Percentiles rank a stretch among this genome's conserved stretches.
Conservation (phyloP, 2,888 invertebrate genomes). For the Rotaria sp. region DNA sequence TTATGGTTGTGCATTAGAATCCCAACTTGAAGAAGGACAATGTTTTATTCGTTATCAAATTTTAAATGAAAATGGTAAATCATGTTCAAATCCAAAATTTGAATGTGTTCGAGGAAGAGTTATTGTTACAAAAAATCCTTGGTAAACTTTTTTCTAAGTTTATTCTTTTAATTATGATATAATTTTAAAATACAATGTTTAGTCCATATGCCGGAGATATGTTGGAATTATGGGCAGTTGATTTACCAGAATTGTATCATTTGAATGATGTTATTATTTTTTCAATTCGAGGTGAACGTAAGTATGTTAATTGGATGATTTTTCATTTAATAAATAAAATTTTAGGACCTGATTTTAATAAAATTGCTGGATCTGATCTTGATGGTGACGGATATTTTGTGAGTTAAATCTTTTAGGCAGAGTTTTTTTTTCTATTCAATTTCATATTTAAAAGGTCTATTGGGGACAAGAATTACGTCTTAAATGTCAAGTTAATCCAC, state of each 20-base stretch:
- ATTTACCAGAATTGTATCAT: neutral
- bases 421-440: too few relatives aligned
- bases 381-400: conserved; percentile 29
- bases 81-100: neutral
- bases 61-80: neutral
- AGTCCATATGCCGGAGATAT: conserved; percentile 29
- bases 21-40: neutral
- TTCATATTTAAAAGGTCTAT: neutral
- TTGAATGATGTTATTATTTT: conserved; percentile 26
- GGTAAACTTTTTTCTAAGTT: neutral
- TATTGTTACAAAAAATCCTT: neutral
- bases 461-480: conserved; percentile 26
- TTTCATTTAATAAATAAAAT: neutral
- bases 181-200: neutral
- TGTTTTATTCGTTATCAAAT: conserved; percentile 11
- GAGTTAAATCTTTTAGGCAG: neutral
- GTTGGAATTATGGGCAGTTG: conserved; percentile 23
- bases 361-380: conserved; percentile 22
- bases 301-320: neutral
- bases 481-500: neutral
- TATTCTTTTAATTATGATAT: neutral
- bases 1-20: conserved; percentile 24
- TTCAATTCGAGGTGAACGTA: neutral
- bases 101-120: conserved; percentile 24
- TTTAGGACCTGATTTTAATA: neutral